These are phyloP conservation scores for Dermolepida albohirtum DNA, from an alignment of 2,888 invertebrate genomes.

Conservation along the genomic window DNA sequence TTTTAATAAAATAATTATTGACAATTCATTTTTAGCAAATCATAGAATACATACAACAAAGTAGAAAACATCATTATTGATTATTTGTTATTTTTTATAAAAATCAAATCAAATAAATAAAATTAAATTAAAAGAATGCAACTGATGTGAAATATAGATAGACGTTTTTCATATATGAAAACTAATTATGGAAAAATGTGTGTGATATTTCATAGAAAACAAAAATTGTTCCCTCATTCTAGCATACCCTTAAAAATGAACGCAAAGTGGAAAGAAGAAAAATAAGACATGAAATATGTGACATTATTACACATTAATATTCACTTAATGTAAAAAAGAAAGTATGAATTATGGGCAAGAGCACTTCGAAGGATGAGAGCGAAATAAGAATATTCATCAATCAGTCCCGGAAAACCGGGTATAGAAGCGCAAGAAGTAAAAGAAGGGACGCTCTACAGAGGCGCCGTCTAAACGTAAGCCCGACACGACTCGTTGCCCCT, in stretches of 20 bases:
- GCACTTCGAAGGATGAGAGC: conserved; percentile 36
- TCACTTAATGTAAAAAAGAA: conserved; percentile 43
- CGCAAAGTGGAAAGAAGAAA: conserved; percentile 26
- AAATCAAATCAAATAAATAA: background rate
- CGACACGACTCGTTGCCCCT: conserved; percentile 65
- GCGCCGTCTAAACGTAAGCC: conserved; percentile 53
- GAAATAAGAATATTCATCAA: conserved; percentile 47
- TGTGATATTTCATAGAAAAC: background rate
- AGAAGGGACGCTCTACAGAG: conserved; percentile 34
- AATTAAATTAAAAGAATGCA: background rate
- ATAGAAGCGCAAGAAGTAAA: conserved; percentile 36
- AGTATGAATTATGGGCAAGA: conserved; percentile 42
- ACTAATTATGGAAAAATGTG: background rate
- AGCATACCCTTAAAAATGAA: conserved; percentile 1
- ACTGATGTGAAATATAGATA: too few relatives aligned
- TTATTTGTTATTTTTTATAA: background rate
- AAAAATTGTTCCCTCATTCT: conserved; percentile 4
- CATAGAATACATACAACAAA: too few relatives aligned
- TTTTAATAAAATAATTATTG: too few relatives aligned
- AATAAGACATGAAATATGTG: conserved; percentile 38
- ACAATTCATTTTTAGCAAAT: too few relatives aligned
- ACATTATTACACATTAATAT: conserved; percentile 44
- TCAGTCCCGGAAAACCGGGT: conserved; percentile 39
- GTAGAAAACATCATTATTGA: too few relatives aligned
- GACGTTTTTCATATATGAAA: background rate